phyloP scores from a whole-genome alignment of 2,797 vertebrate species.

The Thripadectes ignobilis region DNA sequence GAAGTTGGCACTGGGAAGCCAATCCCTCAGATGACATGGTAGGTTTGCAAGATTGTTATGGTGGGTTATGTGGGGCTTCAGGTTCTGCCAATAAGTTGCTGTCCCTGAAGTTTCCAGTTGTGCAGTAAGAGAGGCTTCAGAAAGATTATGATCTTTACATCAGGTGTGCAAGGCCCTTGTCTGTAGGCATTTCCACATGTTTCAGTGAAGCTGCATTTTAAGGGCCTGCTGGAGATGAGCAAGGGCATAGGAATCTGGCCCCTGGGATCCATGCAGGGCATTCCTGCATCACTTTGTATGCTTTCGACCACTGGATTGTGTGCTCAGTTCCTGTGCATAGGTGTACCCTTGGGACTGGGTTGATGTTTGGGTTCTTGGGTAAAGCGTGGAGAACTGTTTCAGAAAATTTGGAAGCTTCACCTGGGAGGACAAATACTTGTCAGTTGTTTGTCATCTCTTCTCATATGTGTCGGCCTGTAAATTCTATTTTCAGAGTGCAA shows the following conservation, averaged over 20 bases:
- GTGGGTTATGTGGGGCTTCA: background rate
- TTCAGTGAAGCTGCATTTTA: background rate
- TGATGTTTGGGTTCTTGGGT: background rate
- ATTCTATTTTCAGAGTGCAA: slow-evolving; percentile 17
- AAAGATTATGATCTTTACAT: slow-evolving; percentile 23
- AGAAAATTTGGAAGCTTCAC: background rate
- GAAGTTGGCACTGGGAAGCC: background rate
- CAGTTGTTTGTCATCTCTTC: background rate
- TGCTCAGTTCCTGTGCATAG: background rate
- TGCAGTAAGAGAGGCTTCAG: background rate
- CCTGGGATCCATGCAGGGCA: background rate
- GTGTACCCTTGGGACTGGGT: background rate
- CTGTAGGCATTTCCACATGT: background rate
- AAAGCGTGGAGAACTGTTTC: background rate
- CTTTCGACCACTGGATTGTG: fast-evolving
- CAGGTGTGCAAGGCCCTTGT: background rate
- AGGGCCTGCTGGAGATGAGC: background rate
- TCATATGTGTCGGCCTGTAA: background rate
- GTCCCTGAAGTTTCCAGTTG: background rate
- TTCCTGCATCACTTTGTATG: background rate
- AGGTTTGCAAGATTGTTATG: background rate
- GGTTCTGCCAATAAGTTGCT: background rate
- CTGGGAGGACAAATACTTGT: background rate
- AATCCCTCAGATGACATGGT: background rate
- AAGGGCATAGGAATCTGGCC: background rate